Evolutionary conservation across 2,888 invertebrate species (phyloP).

Genomic region (Athrips mouffetella): DNA sequence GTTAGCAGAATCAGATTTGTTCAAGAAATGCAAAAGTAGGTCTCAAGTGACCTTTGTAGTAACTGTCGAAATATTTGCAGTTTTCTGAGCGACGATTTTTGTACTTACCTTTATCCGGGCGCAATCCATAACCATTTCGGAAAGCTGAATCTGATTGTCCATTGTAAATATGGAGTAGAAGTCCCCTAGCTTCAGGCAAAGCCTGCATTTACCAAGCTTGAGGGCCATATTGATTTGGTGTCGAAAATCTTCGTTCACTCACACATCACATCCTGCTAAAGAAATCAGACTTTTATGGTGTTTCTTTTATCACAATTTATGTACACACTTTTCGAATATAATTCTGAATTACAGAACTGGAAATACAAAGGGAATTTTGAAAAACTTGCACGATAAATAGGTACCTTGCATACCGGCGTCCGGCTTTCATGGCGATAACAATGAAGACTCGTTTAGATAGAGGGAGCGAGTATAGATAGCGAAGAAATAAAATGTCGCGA

Average conservation of each 20-base stretch:
- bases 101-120: constrained; percentile 59
- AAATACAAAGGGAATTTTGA: constrained; percentile 11
- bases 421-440: constrained; percentile 25
- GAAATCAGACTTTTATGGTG: background rate
- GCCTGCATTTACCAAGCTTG: constrained; percentile 76
- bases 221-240: constrained; percentile 75
- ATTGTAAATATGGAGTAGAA: constrained; percentile 74
- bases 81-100: background rate
- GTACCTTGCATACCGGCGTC: constrained; percentile 36
- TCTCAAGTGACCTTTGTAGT: no score
- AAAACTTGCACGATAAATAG: constrained; percentile 20
- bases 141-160: constrained; percentile 68
- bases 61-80: background rate
- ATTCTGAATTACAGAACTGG: constrained; percentile 11
- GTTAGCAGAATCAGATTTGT: no score
- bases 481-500: background rate
- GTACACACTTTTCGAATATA: background rate
- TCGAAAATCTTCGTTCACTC: constrained; percentile 55
- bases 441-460: background rate
- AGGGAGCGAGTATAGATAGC: no score
- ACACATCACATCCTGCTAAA: constrained; percentile 43
- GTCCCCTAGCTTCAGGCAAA: constrained; percentile 74
- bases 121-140: constrained; percentile 76
- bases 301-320: background rate
- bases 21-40: no score